phyloP scores from a whole-genome alignment of 2,888 invertebrate species.

The Agrotis segetum region DNA sequence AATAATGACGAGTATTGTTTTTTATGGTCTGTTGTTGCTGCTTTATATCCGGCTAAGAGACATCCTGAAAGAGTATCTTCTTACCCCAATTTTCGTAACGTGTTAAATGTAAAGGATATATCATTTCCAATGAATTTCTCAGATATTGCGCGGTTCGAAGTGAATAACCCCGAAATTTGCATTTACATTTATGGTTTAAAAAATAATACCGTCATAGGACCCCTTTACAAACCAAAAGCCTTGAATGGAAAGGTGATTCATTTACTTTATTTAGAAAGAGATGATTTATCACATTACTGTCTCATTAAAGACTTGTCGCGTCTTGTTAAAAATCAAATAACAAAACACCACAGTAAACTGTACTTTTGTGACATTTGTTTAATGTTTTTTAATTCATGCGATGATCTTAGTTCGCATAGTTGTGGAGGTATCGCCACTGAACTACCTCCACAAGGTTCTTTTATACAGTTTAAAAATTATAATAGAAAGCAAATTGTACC shows the following conservation, averaged over 20 bases:
- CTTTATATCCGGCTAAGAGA: not conserved
- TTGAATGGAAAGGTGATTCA: not conserved
- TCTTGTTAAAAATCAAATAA: not conserved
- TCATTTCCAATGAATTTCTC: not conserved
- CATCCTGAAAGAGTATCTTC: not conserved
- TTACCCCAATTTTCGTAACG: constrained; percentile 4
- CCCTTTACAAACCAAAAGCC: not conserved
- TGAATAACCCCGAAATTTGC: constrained; percentile 1
- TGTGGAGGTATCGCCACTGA: not conserved
- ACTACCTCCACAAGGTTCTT: not conserved
- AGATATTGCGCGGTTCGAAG: not conserved
- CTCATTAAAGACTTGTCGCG: not conserved
- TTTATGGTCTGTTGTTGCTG: constrained; percentile 1
- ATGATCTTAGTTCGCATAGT: not conserved
- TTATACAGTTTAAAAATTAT: not conserved
- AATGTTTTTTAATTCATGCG: not conserved
- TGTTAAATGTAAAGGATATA: not conserved
- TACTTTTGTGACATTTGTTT: constrained; percentile 1
- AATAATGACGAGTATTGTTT: not conserved
- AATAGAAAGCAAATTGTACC: not conserved
- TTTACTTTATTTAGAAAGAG: not conserved
- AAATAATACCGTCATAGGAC: constrained; percentile 4
- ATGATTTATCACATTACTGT: constrained; percentile 5
- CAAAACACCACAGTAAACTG: not conserved
- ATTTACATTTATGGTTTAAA: constrained; percentile 11